Evolutionary conservation across 2,113 vertebrate genomes (phyloP).

Genomic region (Naja naja): DNA sequence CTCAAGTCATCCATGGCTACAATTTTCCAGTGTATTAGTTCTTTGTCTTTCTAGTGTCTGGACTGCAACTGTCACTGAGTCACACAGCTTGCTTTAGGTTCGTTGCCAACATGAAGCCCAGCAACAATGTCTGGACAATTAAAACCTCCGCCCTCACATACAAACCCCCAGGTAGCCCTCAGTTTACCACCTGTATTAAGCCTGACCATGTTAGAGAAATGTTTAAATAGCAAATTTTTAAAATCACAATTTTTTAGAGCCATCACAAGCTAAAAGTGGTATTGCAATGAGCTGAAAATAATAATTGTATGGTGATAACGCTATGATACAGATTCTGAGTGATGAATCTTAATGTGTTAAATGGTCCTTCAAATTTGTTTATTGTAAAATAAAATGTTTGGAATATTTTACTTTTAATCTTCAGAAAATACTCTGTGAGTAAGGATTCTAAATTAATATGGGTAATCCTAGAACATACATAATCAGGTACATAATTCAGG

Average conservation of each 20-base stretch:
- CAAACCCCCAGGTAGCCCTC: conserved; percentile 62
- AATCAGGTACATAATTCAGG: neutral
- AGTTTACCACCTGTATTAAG: conserved; percentile 26
- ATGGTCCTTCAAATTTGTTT: conserved; percentile 5
- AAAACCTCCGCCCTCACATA: conserved; percentile 1
- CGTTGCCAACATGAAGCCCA: conserved; percentile 72
- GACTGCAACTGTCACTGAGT: conserved; percentile 78
- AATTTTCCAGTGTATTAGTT: conserved; percentile 66
- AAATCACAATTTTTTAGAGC: conserved; percentile 6
- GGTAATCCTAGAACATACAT: neutral
- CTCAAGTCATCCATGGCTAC: conserved; percentile 41
- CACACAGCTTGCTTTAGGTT: conserved; percentile 71
- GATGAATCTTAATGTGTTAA: neutral
- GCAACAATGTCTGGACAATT: conserved; percentile 67
- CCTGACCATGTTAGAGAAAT: conserved; percentile 11
- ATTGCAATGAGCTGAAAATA: conserved; percentile 1
- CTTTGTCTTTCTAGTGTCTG: conserved; percentile 70
- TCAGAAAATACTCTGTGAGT: neutral
- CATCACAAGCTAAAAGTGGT: conserved; percentile 17
- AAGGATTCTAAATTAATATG: neutral
- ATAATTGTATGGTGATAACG: neutral
- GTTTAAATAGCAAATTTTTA: neutral
- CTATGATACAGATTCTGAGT: neutral
- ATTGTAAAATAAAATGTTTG: conserved; percentile 24
- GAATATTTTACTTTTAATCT: conserved; percentile 2